Evolutionary conservation across 2,888 invertebrate genomes (phyloP), one percentile per base, ranked within the genome.

Genomic region (Eupithecia dodoneata): DNA sequence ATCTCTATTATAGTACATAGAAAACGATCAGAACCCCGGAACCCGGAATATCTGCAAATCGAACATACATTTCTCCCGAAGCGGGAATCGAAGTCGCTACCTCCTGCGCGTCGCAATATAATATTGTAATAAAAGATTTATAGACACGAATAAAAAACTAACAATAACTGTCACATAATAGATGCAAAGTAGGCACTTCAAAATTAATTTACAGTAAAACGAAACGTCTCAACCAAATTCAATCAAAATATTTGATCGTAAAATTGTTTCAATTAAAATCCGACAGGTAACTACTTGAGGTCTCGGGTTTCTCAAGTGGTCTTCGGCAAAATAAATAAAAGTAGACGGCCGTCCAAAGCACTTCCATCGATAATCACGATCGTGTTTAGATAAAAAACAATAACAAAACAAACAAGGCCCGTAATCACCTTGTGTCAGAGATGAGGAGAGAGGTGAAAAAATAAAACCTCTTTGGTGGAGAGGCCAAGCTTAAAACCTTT

Each of bases 311-410:
- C 69, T 80, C 85, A 88, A 89, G 89, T 88, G 86, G 88, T 76
- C 83, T 77, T 83, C 81, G 81, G 81, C 81, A 82, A 84, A 86
- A 87, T 80, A 82, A 84, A 80, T 73, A 66, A 87, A 87, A 88
- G 87, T 82, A 84, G 84, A 81, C 89, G 87, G 88, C 87, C 91
- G 87, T 87, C 83, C 83, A 84, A 83, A 86, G 86, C 89, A 87
- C 89, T 89, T 89, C 87, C 87, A 86, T 85, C 90, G 89, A 91
- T 93, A 94, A 93, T 94, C 92, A 93, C 90, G 93, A 93, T 92
- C 92, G 94, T 93, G 94, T 94, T 94, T 92, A 91, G 94, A 94
- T 93, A 94, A 94, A 93, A 92, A 92, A 92, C 90, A 93, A 93
- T 90, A 93, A 94, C 92, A 93, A 93, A 93, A 94, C 91, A 94